A percentile compares a stretch with the other conserved stretches of the same genome.
These are phyloP conservation scores for Globodera rostochiensis DNA, from an alignment of 1,140 invertebrate genomes.

Conservation along the genomic window DNA sequence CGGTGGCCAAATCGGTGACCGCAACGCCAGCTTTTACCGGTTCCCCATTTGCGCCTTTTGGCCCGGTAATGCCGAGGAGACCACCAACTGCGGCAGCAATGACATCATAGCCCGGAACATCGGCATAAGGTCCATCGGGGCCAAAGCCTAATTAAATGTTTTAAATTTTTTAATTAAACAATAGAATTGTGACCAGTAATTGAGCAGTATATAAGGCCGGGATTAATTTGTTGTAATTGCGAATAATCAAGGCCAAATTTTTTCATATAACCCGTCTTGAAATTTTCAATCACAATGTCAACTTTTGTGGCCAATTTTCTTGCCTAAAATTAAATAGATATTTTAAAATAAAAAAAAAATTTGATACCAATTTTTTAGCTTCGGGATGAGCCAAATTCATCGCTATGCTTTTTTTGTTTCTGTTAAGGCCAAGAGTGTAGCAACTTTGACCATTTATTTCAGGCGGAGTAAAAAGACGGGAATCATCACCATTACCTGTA, in stretches of 20 bases:
- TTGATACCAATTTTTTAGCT: conserved; percentile 76
- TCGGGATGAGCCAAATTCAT: conserved; percentile 78
- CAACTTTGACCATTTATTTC: conserved; percentile 78
- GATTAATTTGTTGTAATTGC: conserved; percentile 74
- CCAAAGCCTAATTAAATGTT: conserved; percentile 75
- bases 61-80: conserved; percentile 84
- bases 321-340: conserved; percentile 65
- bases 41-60: conserved; percentile 77
- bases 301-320: conserved; percentile 72
- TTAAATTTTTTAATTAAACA: conserved; percentile 4
- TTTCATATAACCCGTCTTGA: conserved; percentile 83
- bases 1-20: conserved; percentile 87
- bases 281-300: conserved; percentile 92
- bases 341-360: not conserved
- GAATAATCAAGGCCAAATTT: conserved; percentile 80
- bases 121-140: conserved; percentile 79
- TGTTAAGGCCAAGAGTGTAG: conserved; percentile 85
- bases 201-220: conserved; percentile 87
- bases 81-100: conserved; percentile 90
- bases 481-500: conserved; percentile 79
- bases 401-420: conserved; percentile 92
- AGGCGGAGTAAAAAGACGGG: conserved; percentile 88
- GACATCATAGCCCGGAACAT: conserved; percentile 88
- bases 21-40: conserved; percentile 80
- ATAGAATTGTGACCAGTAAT: conserved; percentile 73